phyloP scores from a whole-genome alignment of 2,888 invertebrate species.

The Brenthis hecate region DNA sequence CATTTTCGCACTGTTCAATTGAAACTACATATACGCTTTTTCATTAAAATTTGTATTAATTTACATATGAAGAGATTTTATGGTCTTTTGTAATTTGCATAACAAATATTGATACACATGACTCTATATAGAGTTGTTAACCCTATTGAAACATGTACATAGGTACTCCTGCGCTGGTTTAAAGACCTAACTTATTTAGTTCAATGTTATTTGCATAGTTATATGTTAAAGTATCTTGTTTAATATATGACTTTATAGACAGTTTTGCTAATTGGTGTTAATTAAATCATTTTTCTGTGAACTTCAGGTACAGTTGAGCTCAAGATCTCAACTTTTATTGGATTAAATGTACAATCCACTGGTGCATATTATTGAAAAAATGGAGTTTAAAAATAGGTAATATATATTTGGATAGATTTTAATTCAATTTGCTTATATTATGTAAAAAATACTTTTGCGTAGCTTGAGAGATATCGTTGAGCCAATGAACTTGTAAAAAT shows the following conservation, averaged over 20 bases:
- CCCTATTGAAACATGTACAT: not conserved
- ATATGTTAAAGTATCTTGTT: not conserved
- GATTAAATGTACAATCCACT: not conserved
- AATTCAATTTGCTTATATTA: too few species aligned
- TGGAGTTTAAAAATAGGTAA: too few species aligned
- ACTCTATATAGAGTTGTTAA: not conserved
- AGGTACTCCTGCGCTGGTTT: not conserved
- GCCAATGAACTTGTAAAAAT: too few species aligned
- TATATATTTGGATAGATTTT: too few species aligned
- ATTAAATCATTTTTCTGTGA: slow-evolving; percentile 4
- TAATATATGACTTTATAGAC: not conserved
- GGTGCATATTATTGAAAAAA: too few species aligned
- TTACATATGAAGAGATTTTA: slow-evolving; percentile 10
- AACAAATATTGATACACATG: not conserved
- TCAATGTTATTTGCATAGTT: not conserved
- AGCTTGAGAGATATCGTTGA: too few species aligned
- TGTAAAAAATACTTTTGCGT: too few species aligned
- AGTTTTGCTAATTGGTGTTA: not conserved
- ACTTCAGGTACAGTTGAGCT: slow-evolving; percentile 5
- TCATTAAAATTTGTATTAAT: slow-evolving; percentile 4
- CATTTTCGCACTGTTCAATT: slow-evolving; percentile 2
- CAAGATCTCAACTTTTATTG: not conserved
- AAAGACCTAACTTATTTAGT: not conserved
- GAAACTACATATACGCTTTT: not conserved
- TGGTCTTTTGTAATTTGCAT: not conserved